Percentiles rank a stretch among this genome's conserved stretches.
Evolutionary conservation across 2,797 vertebrate species (phyloP).

Genomic region (Acropternis orthonyx): DNA sequence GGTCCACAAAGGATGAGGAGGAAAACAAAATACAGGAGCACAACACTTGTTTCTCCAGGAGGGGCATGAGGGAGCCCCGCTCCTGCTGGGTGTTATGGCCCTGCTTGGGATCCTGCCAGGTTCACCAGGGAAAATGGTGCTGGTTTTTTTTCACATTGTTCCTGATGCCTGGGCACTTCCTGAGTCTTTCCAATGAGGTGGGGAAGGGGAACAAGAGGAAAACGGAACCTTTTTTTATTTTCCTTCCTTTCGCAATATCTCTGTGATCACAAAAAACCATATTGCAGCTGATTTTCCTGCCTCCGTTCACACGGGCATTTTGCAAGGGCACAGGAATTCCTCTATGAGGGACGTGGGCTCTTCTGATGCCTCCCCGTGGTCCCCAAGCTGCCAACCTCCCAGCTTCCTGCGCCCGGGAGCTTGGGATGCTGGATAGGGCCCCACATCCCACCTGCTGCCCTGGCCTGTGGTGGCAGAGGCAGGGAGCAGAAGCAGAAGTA

Average conservation of each 20-base stretch:
- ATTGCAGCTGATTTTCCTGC: conserved; percentile 81
- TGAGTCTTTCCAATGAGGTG: conserved; percentile 72
- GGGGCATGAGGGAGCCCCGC: neutral
- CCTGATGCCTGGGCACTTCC: conserved; percentile 82
- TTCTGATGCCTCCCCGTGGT: conserved; percentile 65
- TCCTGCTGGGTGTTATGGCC: neutral
- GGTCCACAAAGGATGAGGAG: neutral
- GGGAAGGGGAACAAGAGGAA: conserved; percentile 80
- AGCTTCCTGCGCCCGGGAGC: conserved; percentile 66
- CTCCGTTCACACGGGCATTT: conserved; percentile 56
- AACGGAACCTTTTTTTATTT: conserved; percentile 69
- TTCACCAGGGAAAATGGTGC: conserved; percentile 75
- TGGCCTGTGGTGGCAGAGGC: neutral
- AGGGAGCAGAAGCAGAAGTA: neutral
- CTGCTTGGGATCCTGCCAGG: conserved; percentile 69
- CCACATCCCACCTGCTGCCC: neutral
- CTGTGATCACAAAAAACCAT: conserved; percentile 78
- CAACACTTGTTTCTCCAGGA: neutral
- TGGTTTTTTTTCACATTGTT: conserved; percentile 70
- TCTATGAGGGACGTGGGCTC: conserved; percentile 19
- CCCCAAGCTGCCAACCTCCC: neutral
- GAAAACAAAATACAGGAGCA: neutral
- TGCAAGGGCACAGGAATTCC: conserved; percentile 70
- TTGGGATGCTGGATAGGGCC: neutral
- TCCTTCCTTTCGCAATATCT: conserved; percentile 73